These are phyloP conservation scores for Aphelocoma californica DNA, from an alignment of 2,797 vertebrate genomes.

Conservation along the genomic window DNA sequence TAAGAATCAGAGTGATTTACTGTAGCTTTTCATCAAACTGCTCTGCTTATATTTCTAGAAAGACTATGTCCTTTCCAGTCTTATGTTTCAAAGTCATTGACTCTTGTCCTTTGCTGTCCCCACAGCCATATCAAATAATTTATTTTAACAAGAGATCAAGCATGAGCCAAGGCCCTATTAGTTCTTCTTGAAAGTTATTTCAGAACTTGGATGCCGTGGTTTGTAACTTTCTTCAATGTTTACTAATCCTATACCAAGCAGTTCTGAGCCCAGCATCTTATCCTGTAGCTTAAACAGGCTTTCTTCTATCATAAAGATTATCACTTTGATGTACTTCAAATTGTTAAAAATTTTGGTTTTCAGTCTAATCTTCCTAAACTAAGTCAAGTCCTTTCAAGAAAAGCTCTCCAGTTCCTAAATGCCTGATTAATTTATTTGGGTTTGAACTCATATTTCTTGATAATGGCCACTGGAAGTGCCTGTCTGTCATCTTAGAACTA, in stretches of 20 bases:
- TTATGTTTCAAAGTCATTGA: neutral
- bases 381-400: neutral
- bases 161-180: neutral
- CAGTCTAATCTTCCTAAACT: neutral
- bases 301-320: neutral
- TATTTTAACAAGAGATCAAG: neutral
- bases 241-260: neutral
- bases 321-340: neutral
- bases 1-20: neutral
- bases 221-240: neutral
- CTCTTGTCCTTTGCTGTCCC: neutral
- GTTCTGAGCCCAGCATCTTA: neutral
- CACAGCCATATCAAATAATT: neutral
- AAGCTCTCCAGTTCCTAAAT: neutral
- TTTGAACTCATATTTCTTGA: neutral
- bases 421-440: neutral
- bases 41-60: neutral
- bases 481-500: neutral
- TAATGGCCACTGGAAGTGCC: neutral
- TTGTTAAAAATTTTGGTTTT: neutral
- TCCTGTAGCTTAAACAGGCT: neutral
- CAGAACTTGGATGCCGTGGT: neutral
- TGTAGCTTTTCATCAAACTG: neutral
- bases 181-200: neutral
- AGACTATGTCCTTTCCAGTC: neutral